These are phyloP conservation scores for Microcebus ravelobensis DNA, from an alignment of 2,113 vertebrate species.

Conservation along the genomic window DNA sequence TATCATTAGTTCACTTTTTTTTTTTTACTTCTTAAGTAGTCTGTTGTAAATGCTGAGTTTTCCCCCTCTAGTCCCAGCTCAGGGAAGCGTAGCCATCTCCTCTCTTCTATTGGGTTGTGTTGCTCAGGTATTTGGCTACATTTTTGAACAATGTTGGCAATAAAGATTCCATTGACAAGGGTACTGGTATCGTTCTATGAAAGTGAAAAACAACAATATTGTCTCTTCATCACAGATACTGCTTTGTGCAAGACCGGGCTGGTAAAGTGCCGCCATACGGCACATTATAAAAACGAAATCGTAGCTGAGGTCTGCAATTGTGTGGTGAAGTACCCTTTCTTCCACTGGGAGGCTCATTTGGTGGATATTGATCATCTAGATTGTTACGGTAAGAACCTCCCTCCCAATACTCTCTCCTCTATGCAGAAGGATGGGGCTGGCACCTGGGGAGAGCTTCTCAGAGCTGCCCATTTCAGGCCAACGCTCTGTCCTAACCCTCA, in stretches of 20 bases:
- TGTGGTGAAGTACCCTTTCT: rapidly evolving
- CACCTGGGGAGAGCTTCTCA: neutral
- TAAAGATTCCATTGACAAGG: neutral
- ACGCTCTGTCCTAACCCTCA: too few species aligned
- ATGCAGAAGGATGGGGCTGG: neutral
- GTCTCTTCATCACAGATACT: slow-evolving; percentile 54
- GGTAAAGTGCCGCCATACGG: neutral
- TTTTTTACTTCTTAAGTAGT: neutral
- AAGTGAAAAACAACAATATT: neutral
- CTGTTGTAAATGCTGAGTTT: neutral
- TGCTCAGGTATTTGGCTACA: neutral
- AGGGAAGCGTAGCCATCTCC: neutral
- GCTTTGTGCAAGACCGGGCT: neutral
- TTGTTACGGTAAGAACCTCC: slow-evolving; percentile 58
- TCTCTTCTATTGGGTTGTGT: neutral
- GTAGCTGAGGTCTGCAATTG: neutral
- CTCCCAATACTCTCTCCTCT: neutral
- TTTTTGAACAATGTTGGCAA: neutral
- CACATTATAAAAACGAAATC: neutral
- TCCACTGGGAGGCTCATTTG: rapidly evolving
- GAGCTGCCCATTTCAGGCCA: neutral
- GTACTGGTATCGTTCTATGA: neutral
- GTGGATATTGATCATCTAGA: rapidly evolving
- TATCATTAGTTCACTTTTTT: too few species aligned
- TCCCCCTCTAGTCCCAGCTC: neutral